phyloP scores from a whole-genome alignment of 2,888 invertebrate genomes.

The Hyposoter dolosus region DNA sequence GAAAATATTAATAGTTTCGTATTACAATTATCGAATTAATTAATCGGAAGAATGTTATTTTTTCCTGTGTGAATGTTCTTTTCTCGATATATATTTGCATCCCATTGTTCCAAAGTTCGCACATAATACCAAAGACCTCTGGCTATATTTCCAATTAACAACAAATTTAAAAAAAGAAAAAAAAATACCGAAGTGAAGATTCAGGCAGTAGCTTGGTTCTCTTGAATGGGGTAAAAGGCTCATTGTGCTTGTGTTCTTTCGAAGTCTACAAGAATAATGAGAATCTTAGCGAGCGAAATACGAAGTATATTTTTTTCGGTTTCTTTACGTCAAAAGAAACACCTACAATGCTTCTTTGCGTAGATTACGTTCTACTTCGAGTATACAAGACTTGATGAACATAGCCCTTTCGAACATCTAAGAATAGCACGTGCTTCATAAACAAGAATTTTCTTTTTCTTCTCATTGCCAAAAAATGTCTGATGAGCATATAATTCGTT shows the following conservation, averaged over 20 bases:
- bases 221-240: constrained; percentile 40
- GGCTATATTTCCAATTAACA: constrained; percentile 68
- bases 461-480: too few species aligned
- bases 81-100: constrained; percentile 10
- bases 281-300: constrained; percentile 33
- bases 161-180: constrained; percentile 42
- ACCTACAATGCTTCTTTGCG: constrained; percentile 15
- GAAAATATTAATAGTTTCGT: too few species aligned
- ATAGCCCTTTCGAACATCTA: constrained; percentile 3
- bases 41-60: too few species aligned
- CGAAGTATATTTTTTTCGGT: constrained; percentile 23
- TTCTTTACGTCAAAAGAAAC: constrained; percentile 44
- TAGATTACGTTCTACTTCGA: background rate
- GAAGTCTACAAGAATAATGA: constrained; percentile 30
- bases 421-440: background rate
- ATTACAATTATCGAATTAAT: too few species aligned
- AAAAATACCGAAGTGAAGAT: constrained; percentile 38
- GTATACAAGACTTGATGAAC: background rate
- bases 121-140: constrained; percentile 52
- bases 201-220: constrained; percentile 17
- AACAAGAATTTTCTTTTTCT: too few species aligned
- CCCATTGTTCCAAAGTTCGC: constrained; percentile 38
- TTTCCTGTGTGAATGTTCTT: background rate
- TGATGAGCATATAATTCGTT: too few species aligned
- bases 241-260: constrained; percentile 58